A percentile compares a stretch with the other conserved stretches of the same genome.
Evolutionary conservation across 2,113 vertebrate genomes (phyloP).

Genomic region (Thryonomys swinderianus): DNA sequence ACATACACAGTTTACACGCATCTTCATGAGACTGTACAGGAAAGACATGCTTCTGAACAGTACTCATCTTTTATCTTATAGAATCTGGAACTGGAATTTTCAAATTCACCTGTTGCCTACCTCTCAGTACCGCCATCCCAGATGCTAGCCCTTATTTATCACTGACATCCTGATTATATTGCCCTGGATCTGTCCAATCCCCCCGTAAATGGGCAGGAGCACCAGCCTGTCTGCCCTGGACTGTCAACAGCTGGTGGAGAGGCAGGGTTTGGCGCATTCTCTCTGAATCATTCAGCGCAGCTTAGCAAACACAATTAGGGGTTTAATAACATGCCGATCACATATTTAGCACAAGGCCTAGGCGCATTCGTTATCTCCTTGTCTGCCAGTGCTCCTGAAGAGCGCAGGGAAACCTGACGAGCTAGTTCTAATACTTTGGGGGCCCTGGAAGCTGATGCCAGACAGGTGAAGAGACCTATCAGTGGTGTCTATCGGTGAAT

Average conservation of each 20-base stretch:
- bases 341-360: neutral
- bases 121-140: neutral
- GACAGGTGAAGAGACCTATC: neutral
- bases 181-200: neutral
- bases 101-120: neutral
- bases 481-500: neutral
- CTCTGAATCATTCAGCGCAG: slow-evolving; percentile 33
- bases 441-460: neutral
- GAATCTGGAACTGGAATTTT: neutral
- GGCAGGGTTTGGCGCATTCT: slow-evolving; percentile 6
- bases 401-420: neutral
- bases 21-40: no score
- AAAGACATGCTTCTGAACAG: neutral
- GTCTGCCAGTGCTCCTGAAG: neutral
- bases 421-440: neutral
- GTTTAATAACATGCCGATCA: slow-evolving; percentile 8
- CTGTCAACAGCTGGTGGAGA: slow-evolving; percentile 33
- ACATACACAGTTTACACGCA: neutral
- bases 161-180: neutral
- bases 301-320: neutral
- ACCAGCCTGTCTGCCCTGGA: slow-evolving; percentile 59
- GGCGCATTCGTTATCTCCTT: slow-evolving; percentile 34
- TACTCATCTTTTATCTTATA: neutral
- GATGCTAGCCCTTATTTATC: neutral
- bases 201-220: neutral